phyloP scores from a whole-genome alignment of 2,797 vertebrate genomes.

The Cossypha heuglini region DNA sequence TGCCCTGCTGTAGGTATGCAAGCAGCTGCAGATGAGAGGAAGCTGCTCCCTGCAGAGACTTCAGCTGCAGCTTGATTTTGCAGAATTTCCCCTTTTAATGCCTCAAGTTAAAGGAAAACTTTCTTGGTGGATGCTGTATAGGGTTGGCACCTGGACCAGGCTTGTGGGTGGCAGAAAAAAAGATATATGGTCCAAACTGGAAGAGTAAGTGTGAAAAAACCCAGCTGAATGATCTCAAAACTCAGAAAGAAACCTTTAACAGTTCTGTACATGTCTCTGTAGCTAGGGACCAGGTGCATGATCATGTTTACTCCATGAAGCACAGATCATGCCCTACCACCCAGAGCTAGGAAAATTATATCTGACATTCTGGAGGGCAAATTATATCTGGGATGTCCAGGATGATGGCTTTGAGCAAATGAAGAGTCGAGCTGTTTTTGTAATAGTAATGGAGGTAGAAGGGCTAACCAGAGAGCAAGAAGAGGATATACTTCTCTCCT shows the following conservation, averaged over 20 bases:
- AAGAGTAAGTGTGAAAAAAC: not conserved
- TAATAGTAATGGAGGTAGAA: not conserved
- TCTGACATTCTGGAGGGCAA: not conserved
- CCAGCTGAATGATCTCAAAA: accelerated
- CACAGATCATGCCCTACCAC: not conserved
- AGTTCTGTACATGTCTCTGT: accelerated
- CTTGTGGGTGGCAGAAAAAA: not conserved
- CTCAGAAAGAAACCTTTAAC: not conserved
- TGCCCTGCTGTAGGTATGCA: not conserved
- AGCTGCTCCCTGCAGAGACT: not conserved
- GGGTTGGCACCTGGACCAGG: not conserved
- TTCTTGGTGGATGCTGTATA: accelerated
- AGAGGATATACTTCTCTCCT: not conserved
- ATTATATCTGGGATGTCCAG: not conserved
- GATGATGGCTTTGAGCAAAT: not conserved
- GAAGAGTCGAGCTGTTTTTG: not conserved
- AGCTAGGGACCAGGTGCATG: too few species aligned
- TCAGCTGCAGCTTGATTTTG: not conserved
- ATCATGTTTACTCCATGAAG: not conserved
- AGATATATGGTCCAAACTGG: not conserved
- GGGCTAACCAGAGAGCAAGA: not conserved
- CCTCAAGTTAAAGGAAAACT: not conserved
- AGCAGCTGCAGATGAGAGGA: not conserved
- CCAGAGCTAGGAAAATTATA: not conserved
- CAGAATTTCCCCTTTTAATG: not conserved